phyloP scores from a whole-genome alignment of 1,140 invertebrate genomes.

The Drosophila gunungcola region DNA sequence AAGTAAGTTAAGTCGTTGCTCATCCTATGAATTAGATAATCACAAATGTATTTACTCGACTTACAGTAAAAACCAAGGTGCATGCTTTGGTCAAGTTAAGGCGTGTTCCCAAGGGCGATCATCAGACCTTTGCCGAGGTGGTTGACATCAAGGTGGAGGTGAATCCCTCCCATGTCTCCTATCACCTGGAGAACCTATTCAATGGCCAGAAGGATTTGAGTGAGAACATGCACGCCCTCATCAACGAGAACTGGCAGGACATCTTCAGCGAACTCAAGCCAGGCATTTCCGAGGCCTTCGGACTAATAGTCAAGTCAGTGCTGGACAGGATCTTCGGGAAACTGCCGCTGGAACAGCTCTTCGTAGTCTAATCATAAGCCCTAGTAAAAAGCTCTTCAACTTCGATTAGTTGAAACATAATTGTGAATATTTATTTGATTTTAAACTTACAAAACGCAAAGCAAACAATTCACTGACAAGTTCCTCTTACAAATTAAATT shows the following conservation, averaged over 20 bases:
- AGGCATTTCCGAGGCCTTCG: constrained; percentile 85
- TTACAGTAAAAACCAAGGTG: constrained; percentile 36
- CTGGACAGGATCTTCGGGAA: constrained; percentile 85
- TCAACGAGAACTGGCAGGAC: constrained; percentile 85
- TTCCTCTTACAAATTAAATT: constrained; percentile 25
- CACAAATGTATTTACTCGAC: too few relatives aligned
- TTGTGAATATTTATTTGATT: constrained; percentile 29
- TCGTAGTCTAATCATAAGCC: constrained; percentile 38
- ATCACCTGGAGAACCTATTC: constrained; percentile 83
- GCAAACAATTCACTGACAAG: constrained; percentile 1
- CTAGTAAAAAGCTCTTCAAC: neutral
- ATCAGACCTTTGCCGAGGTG: constrained; percentile 51
- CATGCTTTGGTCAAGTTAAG: constrained; percentile 35
- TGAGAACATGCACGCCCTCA: constrained; percentile 74
- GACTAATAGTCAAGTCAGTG: constrained; percentile 84
- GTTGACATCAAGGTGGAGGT: constrained; percentile 31
- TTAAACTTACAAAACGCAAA: constrained; percentile 17
- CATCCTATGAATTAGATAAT: neutral
- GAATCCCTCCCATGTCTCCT: constrained; percentile 50
- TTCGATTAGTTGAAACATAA: neutral
- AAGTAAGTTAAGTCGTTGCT: constrained; percentile 28
- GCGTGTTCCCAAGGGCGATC: constrained; percentile 37
- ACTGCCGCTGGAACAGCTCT: constrained; percentile 85
- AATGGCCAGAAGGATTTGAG: constrained; percentile 84
- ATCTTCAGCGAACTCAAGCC: constrained; percentile 84